Evolutionary conservation across 2,888 invertebrate genomes (phyloP), one percentile per base, ranked within the genome.

Genomic region (Ceratothoa steindachneri): DNA sequence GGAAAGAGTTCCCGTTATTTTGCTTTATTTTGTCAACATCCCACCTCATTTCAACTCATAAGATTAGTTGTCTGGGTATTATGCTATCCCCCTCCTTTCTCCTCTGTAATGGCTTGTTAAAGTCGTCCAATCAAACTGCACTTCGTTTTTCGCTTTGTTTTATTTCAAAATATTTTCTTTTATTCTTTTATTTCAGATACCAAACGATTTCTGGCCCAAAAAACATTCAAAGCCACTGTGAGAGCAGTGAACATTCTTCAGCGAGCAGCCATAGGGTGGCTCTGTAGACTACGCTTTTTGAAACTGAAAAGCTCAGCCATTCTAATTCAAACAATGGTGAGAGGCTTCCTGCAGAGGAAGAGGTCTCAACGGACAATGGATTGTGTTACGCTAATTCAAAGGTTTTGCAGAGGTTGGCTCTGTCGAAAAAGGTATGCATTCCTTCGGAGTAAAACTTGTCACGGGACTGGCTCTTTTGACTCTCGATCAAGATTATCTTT

Each of bases 351-450:
- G n/a, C 64, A 51, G 5, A 52, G 67, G 30, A 53, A 51, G 51
- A 71, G 68, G 41, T 78, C 73, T 29, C 12, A 60, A 27, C 29
- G 31, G 12, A 60, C 68, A n/a, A 24, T 19, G 22, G 52, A 71
- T 27, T 71, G 71, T 31, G 60, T 71, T 28, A 4, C 73, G 22
- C 60, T 69, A 9, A 52, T 78, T 12, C 75, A 78, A 52, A 75
- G 52, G 60, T 69, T 73, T 28, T 71, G 28, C 29, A 73, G 75
- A 52, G 73, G 78, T 7, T 74, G 68, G 69, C 24, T 29, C 27
- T 60, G 19, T 12, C n/a, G 22, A 24, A 60, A 24, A 55, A 60
- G 24, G 60, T 24, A 60, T 24, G 2, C 60, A 24, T 24, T 60
- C 12, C 60, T 41, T 9, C 41, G 5, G 41, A 41, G 24, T 22